Conservation (phyloP, 1,140 invertebrate species). For the Paracyclopina nana region DNA sequence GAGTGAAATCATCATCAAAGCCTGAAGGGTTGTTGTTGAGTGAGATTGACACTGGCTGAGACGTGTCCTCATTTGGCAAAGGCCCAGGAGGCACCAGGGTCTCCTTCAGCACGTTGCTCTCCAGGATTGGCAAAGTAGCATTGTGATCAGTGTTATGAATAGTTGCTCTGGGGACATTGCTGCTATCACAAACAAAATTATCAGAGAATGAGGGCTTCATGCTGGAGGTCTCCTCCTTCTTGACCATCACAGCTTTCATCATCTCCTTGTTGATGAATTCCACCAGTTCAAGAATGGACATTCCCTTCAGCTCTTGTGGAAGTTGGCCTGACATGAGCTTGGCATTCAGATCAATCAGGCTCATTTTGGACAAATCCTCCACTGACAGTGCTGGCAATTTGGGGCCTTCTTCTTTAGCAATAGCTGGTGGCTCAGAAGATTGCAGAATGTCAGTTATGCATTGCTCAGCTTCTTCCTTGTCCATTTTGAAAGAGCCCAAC, state of each 20-base stretch:
- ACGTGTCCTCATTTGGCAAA: neutral
- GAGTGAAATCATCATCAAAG: too few species aligned
- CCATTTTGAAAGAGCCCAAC: neutral
- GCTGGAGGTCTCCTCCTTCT: neutral
- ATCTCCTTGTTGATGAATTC: neutral
- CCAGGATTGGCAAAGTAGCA: too few species aligned
- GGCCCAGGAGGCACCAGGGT: neutral
- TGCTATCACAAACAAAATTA: slow-evolving; percentile 8
- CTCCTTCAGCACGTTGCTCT: neutral
- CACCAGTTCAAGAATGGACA: slow-evolving; percentile 14
- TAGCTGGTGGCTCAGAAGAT: too few species aligned
- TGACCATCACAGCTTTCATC: too few species aligned
- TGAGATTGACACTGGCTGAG: too few species aligned
- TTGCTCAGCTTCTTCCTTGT: neutral
- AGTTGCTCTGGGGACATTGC: neutral
- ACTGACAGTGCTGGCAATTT: neutral
- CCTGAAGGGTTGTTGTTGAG: too few species aligned
- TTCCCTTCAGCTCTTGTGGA: slow-evolving; percentile 9
- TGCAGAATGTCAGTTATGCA: neutral
- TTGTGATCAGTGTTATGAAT: too few species aligned
- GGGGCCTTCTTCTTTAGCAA: neutral
- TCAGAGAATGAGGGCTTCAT: slow-evolving; percentile 15
- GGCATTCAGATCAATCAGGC: slow-evolving; percentile 9
- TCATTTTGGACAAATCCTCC: slow-evolving; percentile 14
- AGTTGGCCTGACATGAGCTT: slow-evolving; percentile 11